Evolutionary conservation across 2,113 vertebrate species (phyloP), one percentile per base, ranked within the genome.

Genomic region (Anseranas semipalmata): DNA sequence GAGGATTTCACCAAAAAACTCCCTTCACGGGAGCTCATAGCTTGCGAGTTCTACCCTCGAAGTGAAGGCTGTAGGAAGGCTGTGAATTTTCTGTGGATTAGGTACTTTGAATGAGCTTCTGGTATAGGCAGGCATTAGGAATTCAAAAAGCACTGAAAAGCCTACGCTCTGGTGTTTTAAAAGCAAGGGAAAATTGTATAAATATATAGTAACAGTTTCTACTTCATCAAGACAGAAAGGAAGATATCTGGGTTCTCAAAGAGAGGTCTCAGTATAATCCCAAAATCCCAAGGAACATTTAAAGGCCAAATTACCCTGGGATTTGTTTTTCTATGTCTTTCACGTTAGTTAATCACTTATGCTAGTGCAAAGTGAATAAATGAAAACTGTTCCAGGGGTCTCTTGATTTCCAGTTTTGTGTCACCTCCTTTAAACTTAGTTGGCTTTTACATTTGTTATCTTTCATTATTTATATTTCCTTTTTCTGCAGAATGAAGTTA

Each of bases 341-440:
- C 16, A 6, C 2, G 0, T 80, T 65, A 35, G 20, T 68, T 67
- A 35, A 43, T 74, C 17, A 13, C 9, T 63, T 60, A 33, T 1
- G 5, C 18, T 82, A 60, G 20, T 60, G 33, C 27, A 28, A 75
- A 85, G 18, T 32, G n/a, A 73, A 33, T 62, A 85, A 66, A 43
- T 28, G 1, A 48, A 78, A 75, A 60, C 17, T 68, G 1, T 37
- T 62, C 35, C 11, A 35, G 43, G 6, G 0, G 1, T 91, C 78
- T 94, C 8, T 41, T n/a, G 46, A 25, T 22, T 70, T 76, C 41
- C 33, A 80, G 19, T 52, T 89, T 56, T 58, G 45, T 68, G 28
- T 12, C 22, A 14, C 3, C 6, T 67, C 10, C 33, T 2, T 24
- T 41, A 33, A 45, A 85, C 33, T 0, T 0, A 0, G 16, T 77